Evolutionary conservation across 2,113 vertebrate genomes (phyloP).

Genomic region (Phalacrocorax aristotelis): DNA sequence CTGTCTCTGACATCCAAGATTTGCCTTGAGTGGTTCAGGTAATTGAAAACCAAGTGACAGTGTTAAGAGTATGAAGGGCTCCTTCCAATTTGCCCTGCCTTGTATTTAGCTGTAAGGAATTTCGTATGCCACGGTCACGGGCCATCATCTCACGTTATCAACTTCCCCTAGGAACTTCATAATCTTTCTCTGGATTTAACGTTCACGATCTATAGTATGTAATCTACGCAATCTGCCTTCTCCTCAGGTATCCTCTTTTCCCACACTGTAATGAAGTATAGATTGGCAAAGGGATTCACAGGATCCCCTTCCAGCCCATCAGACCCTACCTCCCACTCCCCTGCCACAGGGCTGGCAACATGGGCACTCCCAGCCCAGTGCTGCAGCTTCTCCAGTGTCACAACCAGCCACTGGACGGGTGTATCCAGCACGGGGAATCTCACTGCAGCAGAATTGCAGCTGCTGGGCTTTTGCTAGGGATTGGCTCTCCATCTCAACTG

Average conservation of each 20-base stretch:
- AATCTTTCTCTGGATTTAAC: not conserved
- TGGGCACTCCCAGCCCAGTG: not conserved
- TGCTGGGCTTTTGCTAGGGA: not conserved
- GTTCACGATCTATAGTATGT: not conserved
- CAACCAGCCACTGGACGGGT: not conserved
- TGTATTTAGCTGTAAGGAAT: not conserved
- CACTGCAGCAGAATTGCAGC: not conserved
- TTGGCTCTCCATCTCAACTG: not conserved
- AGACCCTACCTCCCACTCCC: not conserved
- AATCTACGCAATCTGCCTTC: not conserved
- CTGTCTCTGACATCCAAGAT: not conserved
- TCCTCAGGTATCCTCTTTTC: not conserved
- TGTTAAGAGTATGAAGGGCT: not conserved
- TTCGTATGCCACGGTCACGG: not conserved
- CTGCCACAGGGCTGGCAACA: rapidly evolving
- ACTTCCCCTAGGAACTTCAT: not conserved
- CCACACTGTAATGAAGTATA: rapidly evolving
- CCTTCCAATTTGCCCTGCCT: not conserved
- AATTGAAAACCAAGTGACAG: not conserved
- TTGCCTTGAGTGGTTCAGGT: not conserved
- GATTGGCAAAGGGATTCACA: not conserved
- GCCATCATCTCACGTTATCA: not conserved
- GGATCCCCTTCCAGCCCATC: not conserved
- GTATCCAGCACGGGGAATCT: rapidly evolving
- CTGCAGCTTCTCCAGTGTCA: not conserved